These are phyloP conservation scores for Drosophila ironensis DNA, from an alignment of 1,140 invertebrate species.

Conservation along the genomic window DNA sequence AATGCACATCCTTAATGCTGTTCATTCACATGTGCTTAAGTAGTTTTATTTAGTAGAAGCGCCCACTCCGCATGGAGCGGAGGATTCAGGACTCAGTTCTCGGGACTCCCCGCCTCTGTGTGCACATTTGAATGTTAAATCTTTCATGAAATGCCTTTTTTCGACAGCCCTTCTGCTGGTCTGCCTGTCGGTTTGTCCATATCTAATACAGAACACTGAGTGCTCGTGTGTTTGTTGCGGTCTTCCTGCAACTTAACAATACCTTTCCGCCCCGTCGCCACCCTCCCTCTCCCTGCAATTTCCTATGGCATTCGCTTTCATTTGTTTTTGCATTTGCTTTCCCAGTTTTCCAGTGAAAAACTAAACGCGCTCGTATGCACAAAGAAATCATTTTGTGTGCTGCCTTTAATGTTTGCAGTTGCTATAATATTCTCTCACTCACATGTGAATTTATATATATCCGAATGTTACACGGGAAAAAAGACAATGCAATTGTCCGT, in stretches of 20 bases:
- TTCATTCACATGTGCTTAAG: constrained; percentile 74
- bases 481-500: not conserved
- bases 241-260: constrained; percentile 68
- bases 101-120: constrained; percentile 18
- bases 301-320: constrained; percentile 52
- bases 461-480: not conserved
- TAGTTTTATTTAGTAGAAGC: constrained; percentile 71
- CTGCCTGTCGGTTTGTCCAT: constrained; percentile 20
- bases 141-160: constrained; percentile 71
- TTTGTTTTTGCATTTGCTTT: constrained; percentile 57
- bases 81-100: constrained; percentile 3
- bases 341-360: constrained; percentile 30
- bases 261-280: constrained; percentile 28
- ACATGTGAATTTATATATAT: constrained; percentile 5
- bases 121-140: constrained; percentile 80
- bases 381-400: constrained; percentile 74
- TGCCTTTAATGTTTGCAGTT: constrained; percentile 71
- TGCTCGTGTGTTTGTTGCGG: constrained; percentile 48
- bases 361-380: constrained; percentile 49
- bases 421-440: constrained; percentile 64
- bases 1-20: constrained; percentile 53
- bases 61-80: constrained; percentile 1
- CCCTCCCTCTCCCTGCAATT: not conserved
- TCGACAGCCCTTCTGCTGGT: constrained; percentile 18
- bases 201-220: constrained; percentile 57